Percentiles rank a stretch among this genome's conserved stretches.
These are phyloP conservation scores for Metaphire vulgaris DNA, from an alignment of 1,140 invertebrate species.

Conservation along the genomic window DNA sequence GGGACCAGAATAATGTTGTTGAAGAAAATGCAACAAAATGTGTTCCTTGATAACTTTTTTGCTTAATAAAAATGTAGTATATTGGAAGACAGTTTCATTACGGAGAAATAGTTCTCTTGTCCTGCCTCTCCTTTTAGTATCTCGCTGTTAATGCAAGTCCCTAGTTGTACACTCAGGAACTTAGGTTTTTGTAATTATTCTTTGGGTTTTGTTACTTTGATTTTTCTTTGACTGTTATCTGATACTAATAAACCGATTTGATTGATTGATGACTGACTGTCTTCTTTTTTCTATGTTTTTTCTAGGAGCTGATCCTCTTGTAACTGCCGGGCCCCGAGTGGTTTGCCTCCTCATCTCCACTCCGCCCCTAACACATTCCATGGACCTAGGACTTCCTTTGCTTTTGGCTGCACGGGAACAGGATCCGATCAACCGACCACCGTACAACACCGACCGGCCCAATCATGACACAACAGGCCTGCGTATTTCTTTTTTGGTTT, in stretches of 20 bases:
- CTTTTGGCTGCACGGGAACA: constrained; percentile 39
- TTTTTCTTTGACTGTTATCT: no score
- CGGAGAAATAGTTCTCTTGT: not conserved
- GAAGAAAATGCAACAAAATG: no score
- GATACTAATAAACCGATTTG: no score
- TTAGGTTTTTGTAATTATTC: not conserved
- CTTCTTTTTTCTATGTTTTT: not conserved
- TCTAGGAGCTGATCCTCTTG: constrained; percentile 11
- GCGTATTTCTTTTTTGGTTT: not conserved
- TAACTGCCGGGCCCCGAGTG: constrained; percentile 34
- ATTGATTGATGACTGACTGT: not conserved
- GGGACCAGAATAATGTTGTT: no score
- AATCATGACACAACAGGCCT: constrained; percentile 64
- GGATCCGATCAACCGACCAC: constrained; percentile 63
- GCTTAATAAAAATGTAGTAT: no score
- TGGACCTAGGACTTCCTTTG: constrained; percentile 42
- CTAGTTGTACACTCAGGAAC: not conserved
- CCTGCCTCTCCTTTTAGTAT: not conserved
- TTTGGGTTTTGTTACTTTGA: no score
- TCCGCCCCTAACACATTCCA: constrained; percentile 32
- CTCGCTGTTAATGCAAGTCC: not conserved
- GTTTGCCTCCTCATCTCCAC: constrained; percentile 54
- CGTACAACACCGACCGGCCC: constrained; percentile 69
- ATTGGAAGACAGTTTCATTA: no score
- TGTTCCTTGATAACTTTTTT: no score